These are phyloP conservation scores for Poeciliopsis prolifica DNA, from an alignment of 2,113 vertebrate species.

Conservation along the genomic window DNA sequence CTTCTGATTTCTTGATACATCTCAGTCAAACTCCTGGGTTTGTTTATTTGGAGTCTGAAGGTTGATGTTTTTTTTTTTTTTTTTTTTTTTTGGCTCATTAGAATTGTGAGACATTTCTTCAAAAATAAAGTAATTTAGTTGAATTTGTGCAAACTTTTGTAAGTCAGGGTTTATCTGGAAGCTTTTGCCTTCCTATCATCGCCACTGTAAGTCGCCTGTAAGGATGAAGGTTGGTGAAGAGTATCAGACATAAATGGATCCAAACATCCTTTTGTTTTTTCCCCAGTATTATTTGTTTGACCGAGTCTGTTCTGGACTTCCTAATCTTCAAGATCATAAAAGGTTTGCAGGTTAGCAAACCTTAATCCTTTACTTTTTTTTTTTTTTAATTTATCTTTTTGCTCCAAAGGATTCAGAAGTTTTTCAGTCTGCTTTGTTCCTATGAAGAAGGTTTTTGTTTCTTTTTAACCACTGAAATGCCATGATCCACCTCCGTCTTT, in stretches of 20 bases:
- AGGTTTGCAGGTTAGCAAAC: neutral
- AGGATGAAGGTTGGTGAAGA: neutral
- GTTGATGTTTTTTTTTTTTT: too few relatives aligned
- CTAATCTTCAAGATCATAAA: neutral
- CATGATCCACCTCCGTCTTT: neutral
- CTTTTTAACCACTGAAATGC: neutral
- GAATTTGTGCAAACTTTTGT: too few relatives aligned
- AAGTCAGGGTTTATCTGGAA: neutral
- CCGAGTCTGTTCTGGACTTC: neutral
- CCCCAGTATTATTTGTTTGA: neutral
- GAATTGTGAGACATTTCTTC: too few relatives aligned
- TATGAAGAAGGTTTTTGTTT: neutral
- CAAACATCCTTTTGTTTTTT: neutral
- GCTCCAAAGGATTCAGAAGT: too few relatives aligned
- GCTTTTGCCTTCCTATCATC: too few relatives aligned
- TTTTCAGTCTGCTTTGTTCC: neutral
- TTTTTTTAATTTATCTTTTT: neutral
- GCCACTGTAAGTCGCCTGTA: neutral
- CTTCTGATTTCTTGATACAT: too few relatives aligned
- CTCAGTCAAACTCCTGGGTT: too few relatives aligned
- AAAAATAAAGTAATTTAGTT: too few relatives aligned
- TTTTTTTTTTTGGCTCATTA: too few relatives aligned
- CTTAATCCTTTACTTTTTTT: too few relatives aligned
- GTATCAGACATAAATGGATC: neutral
- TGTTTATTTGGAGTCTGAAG: too few relatives aligned